Conservation (phyloP, 2,797 vertebrate genomes). For the Sebastes itinus region DNA sequence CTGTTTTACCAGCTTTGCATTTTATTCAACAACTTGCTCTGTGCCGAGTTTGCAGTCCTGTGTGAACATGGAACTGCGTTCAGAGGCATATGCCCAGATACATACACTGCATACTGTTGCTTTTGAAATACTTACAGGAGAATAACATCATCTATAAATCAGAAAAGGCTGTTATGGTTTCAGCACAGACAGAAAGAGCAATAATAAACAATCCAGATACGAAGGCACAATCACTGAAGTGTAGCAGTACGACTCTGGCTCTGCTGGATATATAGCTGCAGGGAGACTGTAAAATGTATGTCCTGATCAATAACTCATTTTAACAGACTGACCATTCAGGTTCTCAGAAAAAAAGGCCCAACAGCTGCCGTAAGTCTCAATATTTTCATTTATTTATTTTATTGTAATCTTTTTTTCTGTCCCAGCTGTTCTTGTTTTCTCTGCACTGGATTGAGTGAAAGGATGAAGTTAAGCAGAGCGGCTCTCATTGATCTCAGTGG, state of each 20-base stretch:
- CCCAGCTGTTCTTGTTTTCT: not conserved
- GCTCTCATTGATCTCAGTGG: conserved; percentile 20
- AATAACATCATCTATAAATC: conserved; percentile 4
- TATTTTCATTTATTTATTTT: not conserved
- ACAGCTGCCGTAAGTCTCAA: not conserved
- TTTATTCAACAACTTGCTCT: not conserved
- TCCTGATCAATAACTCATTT: conserved; percentile 15
- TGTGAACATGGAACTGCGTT: not conserved
- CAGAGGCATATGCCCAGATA: not conserved
- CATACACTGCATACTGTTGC: not conserved
- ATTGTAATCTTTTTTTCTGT: not conserved
- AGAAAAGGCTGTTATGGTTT: not conserved
- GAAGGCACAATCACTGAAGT: not conserved
- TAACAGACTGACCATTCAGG: too few species aligned
- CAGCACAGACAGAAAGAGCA: not conserved
- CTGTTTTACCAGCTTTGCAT: not conserved
- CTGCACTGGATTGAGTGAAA: conserved; percentile 5
- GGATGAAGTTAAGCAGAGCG: not conserved
- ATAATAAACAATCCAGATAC: not conserved
- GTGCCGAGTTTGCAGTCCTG: not conserved
- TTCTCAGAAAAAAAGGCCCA: too few species aligned
- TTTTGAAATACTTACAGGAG: not conserved
- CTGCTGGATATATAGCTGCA: not conserved
- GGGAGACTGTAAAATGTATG: not conserved
- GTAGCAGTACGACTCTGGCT: not conserved